These are phyloP conservation scores for Papilio helenus DNA, from an alignment of 1,140 invertebrate genomes.

Conservation along the genomic window DNA sequence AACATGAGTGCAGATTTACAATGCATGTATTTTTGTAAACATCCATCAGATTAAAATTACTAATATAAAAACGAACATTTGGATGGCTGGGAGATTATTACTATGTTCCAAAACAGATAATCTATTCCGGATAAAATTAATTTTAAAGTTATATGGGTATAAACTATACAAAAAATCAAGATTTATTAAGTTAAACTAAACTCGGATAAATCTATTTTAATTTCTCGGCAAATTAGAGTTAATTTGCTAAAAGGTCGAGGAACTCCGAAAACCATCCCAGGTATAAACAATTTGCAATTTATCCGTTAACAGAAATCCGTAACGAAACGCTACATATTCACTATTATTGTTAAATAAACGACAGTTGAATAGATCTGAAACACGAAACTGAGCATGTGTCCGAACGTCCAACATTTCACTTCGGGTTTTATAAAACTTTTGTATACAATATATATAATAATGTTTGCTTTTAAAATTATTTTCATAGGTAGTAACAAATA, in stretches of 20 bases:
- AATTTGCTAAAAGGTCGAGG: background rate
- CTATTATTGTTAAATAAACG: background rate
- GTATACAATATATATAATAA: too few species aligned
- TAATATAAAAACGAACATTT: too few species aligned
- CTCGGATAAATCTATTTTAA: background rate
- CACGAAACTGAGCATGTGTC: background rate
- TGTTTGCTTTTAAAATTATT: too few species aligned
- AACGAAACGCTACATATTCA: constrained; percentile 3
- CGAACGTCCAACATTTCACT: background rate
- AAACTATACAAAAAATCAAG: too few species aligned
- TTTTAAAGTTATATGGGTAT: too few species aligned
- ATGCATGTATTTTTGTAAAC: background rate
- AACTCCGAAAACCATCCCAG: background rate
- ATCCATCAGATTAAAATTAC: too few species aligned
- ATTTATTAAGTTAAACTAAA: background rate
- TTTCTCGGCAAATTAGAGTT: background rate
- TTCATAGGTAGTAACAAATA: too few species aligned
- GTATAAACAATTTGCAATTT: background rate
- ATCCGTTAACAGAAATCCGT: background rate
- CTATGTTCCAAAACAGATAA: too few species aligned
- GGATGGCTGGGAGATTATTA: too few species aligned
- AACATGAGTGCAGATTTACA: background rate
- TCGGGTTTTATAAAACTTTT: background rate
- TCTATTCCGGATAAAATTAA: too few species aligned
- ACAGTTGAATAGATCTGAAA: background rate